phyloP scores from a whole-genome alignment of 2,888 invertebrate species.

The Chaitophorus viminalis region DNA sequence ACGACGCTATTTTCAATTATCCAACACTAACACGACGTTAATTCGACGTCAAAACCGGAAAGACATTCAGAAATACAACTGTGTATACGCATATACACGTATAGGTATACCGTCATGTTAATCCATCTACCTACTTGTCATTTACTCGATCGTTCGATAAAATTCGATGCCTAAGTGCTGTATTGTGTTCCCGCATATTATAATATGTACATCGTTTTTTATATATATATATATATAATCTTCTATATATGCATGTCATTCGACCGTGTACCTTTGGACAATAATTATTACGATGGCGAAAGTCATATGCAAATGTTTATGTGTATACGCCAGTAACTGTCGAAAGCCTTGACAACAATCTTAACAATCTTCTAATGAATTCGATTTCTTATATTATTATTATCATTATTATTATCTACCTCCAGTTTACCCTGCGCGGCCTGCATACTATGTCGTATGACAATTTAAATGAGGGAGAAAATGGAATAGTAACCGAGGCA shows the following conservation, averaged over 20 bases:
- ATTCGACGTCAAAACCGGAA: slow-evolving; percentile 53
- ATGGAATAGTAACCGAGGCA: no score
- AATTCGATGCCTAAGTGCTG: slow-evolving; percentile 55
- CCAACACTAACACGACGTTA: slow-evolving; percentile 48
- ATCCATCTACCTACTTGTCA: slow-evolving; percentile 17
- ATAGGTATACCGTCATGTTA: no score
- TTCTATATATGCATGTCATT: background rate
- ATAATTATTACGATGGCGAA: slow-evolving; percentile 19
- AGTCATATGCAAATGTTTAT: slow-evolving; percentile 39
- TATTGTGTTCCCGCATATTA: slow-evolving; percentile 44
- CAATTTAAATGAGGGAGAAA: background rate
- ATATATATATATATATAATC: background rate
- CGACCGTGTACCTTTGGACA: slow-evolving; percentile 18
- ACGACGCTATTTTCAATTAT: slow-evolving; percentile 59
- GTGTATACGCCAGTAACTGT: background rate
- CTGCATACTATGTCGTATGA: no score
- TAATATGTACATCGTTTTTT: no score
- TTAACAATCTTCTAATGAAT: slow-evolving; percentile 21
- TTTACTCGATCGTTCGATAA: slow-evolving; percentile 55
- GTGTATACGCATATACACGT: no score
- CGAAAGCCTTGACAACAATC: slow-evolving; percentile 34
- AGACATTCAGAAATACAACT: slow-evolving; percentile 10
- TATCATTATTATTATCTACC: no score
- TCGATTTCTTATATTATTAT: background rate
- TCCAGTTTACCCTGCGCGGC: no score